Percentiles rank a stretch among this genome's conserved stretches.
These are phyloP conservation scores for Melanotaenia pygmaea DNA, from an alignment of 2,797 vertebrate species.

Conservation along the genomic window DNA sequence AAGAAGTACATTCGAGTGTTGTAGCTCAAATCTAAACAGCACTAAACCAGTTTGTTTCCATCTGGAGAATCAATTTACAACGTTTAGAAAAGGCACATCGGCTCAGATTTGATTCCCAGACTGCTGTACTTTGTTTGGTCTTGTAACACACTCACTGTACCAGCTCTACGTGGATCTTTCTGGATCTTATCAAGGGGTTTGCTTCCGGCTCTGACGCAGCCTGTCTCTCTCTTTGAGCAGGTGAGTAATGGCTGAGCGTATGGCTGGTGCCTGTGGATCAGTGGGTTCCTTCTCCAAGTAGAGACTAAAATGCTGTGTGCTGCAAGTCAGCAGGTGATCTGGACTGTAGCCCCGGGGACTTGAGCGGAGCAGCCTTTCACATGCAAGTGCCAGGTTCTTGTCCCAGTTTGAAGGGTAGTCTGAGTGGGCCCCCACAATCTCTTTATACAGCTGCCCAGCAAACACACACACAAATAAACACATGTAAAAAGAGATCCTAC, in stretches of 20 bases:
- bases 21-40: constrained; percentile 5
- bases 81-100: constrained; percentile 9
- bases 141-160: neutral
- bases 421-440: constrained; percentile 86
- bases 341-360: constrained; percentile 71
- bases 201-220: constrained; percentile 68
- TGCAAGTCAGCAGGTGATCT: constrained; percentile 86
- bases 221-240: constrained; percentile 87
- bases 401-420: constrained; percentile 95
- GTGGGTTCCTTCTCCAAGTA: constrained; percentile 86
- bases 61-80: constrained; percentile 13
- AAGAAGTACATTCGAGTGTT: constrained; percentile 2
- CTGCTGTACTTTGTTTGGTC: neutral
- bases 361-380: constrained; percentile 90
- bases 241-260: constrained; percentile 85
- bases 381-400: constrained; percentile 95
- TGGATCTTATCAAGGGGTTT: constrained; percentile 49
- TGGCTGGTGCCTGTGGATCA: constrained; percentile 88
- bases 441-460: constrained; percentile 88
- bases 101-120: constrained; percentile 7
- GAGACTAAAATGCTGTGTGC: constrained; percentile 87
- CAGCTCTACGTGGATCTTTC: constrained; percentile 23
- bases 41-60: constrained; percentile 2
- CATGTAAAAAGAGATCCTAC: constrained; percentile 37
- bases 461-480: constrained; percentile 36